Base-by-base conservation (phyloP, 2,113 vertebrate species). In the Laticauda laticaudata region DNA sequence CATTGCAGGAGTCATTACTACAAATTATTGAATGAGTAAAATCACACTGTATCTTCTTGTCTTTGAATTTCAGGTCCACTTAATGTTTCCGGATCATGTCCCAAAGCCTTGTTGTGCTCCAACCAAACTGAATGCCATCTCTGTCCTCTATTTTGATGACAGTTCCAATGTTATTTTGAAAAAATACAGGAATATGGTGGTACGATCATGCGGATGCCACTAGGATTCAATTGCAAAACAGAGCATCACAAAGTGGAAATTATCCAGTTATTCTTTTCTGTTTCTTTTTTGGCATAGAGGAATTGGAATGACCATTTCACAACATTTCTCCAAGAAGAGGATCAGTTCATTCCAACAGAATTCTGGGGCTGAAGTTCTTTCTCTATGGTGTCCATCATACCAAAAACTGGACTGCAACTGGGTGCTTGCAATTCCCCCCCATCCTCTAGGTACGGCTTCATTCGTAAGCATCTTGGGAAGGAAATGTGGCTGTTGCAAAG, bases 141-240 rank as follows among this genome's bases (percentile, higher is more conserved):
- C 99, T n/a, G 99, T 99, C 86, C 98, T 99, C 86, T 99, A 99
- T 97, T 99, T 99, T 97, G 99, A 99, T 94, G 99, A 99, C 97
- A 99, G 99, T 96, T 99, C 99, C 94, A 99, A 99, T 56, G 99
- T 99, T 90, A 99, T 99, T 97, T 97, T 99, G 96, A 99, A 99
- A 97, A 99, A 99, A 96, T 99, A 99, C 93, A 98, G 99, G 96
- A 99, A 99, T 96, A 99, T 99, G 99, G 99, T 99, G 26, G 99
- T 99, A 43, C 98, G 99, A 92, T 99, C 99, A 54, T 99, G 99
- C 95, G 99, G 99, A 88, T 99, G 99, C 97, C 99, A 99, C 97
- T 99, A 98, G 95, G 91, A 96, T 91, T 92, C 92, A 14, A n/a
- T 61, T 43, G 88, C 29, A 43, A 94, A 92, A 81, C 86, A 87